Evolutionary conservation across 2,888 invertebrate genomes (phyloP), one percentile per base, ranked within the genome.

Genomic region (Chrysolina haemoptera): DNA sequence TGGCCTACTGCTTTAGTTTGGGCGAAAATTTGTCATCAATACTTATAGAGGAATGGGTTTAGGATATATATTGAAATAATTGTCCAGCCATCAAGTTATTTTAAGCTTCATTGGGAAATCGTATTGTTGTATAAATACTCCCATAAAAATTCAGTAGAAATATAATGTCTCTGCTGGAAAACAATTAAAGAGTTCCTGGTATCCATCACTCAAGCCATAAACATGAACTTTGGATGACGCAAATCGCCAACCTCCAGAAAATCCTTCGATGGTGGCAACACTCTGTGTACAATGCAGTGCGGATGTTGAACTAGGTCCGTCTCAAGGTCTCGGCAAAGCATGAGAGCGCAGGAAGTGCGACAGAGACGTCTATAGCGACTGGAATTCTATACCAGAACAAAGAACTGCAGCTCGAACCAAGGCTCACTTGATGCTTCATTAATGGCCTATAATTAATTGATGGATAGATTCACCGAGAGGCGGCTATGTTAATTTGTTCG

Each of bases 251-350:
- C 59, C 59, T 59, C 35, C 22, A 59, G 59, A 59, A 59, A 59
- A 59, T 59, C 35, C 59, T 59, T 59, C 59, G 27, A n/a, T 16
- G 11, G 27, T 16, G 59, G 59, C 59, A 59, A 59, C 59, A 59
- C 59, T 59, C 59, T 59, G 59, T 59, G 59, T 59, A 53, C 67
- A 53, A 53, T 43, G 53, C 50, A 50, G 70, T 69, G 84, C 87
- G 88, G 88, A 88, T 88, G 87, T 88, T 88, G 88, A 88, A 88
- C 88, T 87, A 88, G 87, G 88, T 87, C 86, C 85, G 88, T 88
- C 88, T 87, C 88, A 88, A 88, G 88, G 88, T 85, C 88, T 86
- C 81, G 77, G 69, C 80, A 72, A 78, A 80, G 76, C 83, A 83
- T 82, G 84, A 83, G 83, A 82, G 81, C 27, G 83, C 84, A 84